phyloP scores from a whole-genome alignment of 2,113 vertebrate species.

The Turnix velox region DNA sequence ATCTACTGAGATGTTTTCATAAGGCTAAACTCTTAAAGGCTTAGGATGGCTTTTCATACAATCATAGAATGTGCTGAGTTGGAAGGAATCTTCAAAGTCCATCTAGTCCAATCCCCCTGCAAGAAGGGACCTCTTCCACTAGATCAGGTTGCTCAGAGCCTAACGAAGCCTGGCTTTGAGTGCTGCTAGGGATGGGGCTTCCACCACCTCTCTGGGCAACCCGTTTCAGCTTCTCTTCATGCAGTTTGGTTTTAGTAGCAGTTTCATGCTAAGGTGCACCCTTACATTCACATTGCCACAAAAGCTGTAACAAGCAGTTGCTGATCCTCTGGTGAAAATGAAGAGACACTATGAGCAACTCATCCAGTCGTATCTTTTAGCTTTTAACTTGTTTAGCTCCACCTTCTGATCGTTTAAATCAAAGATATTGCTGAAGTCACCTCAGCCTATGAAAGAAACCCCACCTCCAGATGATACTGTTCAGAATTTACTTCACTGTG shows the following conservation, averaged over 20 bases:
- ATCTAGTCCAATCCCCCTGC: no score
- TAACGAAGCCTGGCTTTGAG: no score
- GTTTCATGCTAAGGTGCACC: background rate
- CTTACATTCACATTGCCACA: background rate
- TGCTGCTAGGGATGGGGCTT: no score
- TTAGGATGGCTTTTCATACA: background rate
- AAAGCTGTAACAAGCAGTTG: background rate
- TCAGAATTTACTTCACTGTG: background rate
- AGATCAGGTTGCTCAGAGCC: no score
- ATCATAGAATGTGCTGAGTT: no score
- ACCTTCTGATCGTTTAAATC: background rate
- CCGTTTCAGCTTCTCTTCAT: no score
- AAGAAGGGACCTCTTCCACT: no score
- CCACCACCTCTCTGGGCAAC: no score
- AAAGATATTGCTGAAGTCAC: background rate
- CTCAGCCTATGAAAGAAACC: background rate
- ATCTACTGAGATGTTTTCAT: accelerated
- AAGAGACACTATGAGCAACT: background rate
- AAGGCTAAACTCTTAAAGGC: background rate
- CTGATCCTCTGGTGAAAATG: background rate
- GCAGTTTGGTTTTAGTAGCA: background rate
- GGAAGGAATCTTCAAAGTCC: no score
- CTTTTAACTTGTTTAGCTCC: background rate
- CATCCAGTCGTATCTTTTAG: background rate
- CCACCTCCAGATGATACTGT: background rate